These are phyloP conservation scores for Morpho achilles DNA, from an alignment of 2,888 invertebrate genomes.

Conservation along the genomic window DNA sequence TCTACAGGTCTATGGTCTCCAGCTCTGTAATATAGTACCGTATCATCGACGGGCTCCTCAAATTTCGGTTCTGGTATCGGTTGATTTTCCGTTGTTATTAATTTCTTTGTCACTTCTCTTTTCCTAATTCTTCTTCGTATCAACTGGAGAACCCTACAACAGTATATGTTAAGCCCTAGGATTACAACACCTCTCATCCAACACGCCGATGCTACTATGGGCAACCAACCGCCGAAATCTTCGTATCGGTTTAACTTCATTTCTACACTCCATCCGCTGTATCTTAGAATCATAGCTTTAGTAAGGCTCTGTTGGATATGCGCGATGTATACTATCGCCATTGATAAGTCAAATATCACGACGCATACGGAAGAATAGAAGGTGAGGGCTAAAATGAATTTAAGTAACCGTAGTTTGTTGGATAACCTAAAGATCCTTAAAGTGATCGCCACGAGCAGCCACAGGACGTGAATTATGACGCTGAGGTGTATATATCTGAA, in stretches of 20 bases:
- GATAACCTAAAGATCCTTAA: constrained; percentile 33
- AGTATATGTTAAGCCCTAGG: constrained; percentile 47
- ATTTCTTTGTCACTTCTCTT: constrained; percentile 29
- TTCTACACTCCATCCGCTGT: constrained; percentile 59
- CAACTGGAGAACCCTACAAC: constrained; percentile 37
- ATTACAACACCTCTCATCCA: constrained; percentile 56
- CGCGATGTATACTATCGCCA: constrained; percentile 57
- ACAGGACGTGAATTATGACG: constrained; percentile 42
- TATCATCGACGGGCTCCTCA: constrained; percentile 19
- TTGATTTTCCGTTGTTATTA: constrained; percentile 26
- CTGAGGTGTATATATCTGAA: constrained; percentile 52
- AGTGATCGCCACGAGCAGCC: constrained; percentile 41
- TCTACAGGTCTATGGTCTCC: constrained; percentile 40
- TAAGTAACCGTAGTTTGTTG: constrained; percentile 31
- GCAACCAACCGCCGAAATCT: constrained; percentile 60
- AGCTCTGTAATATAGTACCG: constrained; percentile 41
- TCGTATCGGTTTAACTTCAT: constrained; percentile 40
- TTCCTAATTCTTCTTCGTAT: constrained; percentile 38
- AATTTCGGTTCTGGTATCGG: constrained; percentile 47
- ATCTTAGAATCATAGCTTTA: constrained; percentile 55
- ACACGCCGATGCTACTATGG: constrained; percentile 44
- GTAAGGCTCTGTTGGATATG: constrained; percentile 61
- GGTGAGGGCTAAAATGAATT: constrained; percentile 35
- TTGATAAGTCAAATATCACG: constrained; percentile 51
- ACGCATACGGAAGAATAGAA: constrained; percentile 40